Evolutionary conservation across 2,888 invertebrate species (phyloP).

Genomic region (Sinotaia quadrata): DNA sequence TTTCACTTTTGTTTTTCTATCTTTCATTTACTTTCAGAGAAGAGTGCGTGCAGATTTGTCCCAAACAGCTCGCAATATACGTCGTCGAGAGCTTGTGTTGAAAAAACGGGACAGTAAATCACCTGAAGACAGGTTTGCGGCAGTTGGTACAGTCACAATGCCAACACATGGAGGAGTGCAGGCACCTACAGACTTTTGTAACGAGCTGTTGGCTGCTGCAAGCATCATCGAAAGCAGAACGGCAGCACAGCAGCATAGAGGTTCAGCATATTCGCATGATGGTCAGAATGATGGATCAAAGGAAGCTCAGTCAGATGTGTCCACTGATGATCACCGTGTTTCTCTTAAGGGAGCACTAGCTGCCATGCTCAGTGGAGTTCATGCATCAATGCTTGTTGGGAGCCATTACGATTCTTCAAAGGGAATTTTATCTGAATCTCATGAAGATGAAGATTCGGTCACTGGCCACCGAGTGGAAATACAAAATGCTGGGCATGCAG

Average conservation of each 20-base stretch:
- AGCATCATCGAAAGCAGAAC: slow-evolving; percentile 37
- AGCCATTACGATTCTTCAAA: no score
- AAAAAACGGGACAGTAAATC: slow-evolving; percentile 10
- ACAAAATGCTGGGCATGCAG: no score
- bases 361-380: no score
- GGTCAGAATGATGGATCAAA: no score
- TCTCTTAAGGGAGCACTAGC: no score
- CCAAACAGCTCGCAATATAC: slow-evolving; percentile 38
- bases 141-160: slow-evolving; percentile 23
- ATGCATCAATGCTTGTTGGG: no score
- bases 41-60: slow-evolving; percentile 37
- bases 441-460: no score
- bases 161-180: background rate
- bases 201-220: slow-evolving; percentile 40
- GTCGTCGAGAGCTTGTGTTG: slow-evolving; percentile 32
- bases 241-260: background rate
- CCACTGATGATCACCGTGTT: no score
- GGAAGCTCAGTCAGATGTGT: no score
- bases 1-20: background rate
- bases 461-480: no score
- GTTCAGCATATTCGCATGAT: background rate
- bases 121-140: slow-evolving; percentile 19
- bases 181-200: slow-evolving; percentile 29
- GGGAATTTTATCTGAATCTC: no score
- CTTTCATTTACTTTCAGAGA: slow-evolving; percentile 20